These are phyloP conservation scores for Coptodon rendalli DNA, from an alignment of 2,113 vertebrate species.

Conservation along the genomic window DNA sequence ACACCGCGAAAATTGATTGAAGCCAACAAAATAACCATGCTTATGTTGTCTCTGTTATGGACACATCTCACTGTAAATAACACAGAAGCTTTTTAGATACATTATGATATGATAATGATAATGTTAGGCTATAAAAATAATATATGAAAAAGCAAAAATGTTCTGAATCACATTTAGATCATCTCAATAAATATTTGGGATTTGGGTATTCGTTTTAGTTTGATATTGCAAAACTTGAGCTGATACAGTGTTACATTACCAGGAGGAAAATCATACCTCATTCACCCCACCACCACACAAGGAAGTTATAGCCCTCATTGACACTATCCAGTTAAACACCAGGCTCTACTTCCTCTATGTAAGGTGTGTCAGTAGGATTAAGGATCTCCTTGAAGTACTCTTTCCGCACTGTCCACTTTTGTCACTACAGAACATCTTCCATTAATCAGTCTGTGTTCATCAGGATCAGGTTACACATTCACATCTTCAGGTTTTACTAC, in stretches of 20 bases:
- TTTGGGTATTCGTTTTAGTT: not conserved
- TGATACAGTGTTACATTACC: not conserved
- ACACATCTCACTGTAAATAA: not conserved
- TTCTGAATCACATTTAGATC: not conserved
- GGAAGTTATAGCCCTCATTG: accelerated
- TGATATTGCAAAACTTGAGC: not conserved
- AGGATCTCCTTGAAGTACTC: accelerated
- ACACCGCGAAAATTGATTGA: not conserved
- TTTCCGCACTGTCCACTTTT: not conserved
- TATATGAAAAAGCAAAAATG: not conserved
- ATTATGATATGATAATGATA: not conserved
- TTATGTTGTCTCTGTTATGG: not conserved
- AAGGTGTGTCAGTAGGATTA: not conserved
- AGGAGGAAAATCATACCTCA: not conserved
- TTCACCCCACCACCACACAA: accelerated
- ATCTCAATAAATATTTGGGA: not conserved
- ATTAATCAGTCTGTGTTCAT: not conserved
- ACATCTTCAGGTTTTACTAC: accelerated
- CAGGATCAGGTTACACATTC: not conserved
- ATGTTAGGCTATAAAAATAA: not conserved
- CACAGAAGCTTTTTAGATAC: not conserved
- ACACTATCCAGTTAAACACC: not conserved
- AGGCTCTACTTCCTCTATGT: not conserved
- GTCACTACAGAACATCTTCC: not conserved
- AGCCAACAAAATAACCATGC: not conserved